Evolutionary conservation across 2,888 invertebrate species (phyloP).

Genomic region (Teinopalpus imperialis): DNA sequence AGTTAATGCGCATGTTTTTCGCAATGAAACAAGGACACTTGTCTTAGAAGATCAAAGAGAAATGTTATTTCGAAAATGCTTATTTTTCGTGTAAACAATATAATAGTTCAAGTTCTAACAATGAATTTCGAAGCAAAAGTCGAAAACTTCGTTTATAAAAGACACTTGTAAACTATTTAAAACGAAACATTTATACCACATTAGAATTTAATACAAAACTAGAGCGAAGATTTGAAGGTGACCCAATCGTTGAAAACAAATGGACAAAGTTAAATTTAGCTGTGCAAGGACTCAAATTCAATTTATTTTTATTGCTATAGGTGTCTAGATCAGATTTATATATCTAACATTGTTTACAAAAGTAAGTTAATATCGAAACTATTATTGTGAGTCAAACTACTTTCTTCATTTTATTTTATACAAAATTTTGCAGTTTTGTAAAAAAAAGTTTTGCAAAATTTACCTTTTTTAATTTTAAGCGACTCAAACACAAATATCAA

Average conservation of each 20-base stretch:
- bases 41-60: not conserved
- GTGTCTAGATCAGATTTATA: too few species aligned
- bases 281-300: not conserved
- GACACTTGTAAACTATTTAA: too few species aligned
- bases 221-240: not conserved
- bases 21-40: constrained; percentile 18
- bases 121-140: not conserved
- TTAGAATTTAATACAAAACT: not conserved
- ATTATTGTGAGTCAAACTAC: too few species aligned
- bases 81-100: constrained; percentile 1
- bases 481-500: too few species aligned
- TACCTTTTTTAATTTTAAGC: too few species aligned
- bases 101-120: not conserved
- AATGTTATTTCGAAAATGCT: too few species aligned
- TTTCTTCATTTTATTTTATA: too few species aligned
- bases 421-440: too few species aligned
- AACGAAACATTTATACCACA: too few species aligned
- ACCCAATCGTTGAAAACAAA: not conserved
- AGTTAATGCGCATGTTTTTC: constrained; percentile 23
- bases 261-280: constrained; percentile 3
- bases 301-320: constrained; percentile 1
- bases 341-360: not conserved
- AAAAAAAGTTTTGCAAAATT: too few species aligned
- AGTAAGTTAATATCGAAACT: too few species aligned
- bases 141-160: too few species aligned